A percentile compares a stretch with the other conserved stretches of the same genome.
phyloP scores from a whole-genome alignment of 2,797 vertebrate genomes.

The Galaxias olidus region DNA sequence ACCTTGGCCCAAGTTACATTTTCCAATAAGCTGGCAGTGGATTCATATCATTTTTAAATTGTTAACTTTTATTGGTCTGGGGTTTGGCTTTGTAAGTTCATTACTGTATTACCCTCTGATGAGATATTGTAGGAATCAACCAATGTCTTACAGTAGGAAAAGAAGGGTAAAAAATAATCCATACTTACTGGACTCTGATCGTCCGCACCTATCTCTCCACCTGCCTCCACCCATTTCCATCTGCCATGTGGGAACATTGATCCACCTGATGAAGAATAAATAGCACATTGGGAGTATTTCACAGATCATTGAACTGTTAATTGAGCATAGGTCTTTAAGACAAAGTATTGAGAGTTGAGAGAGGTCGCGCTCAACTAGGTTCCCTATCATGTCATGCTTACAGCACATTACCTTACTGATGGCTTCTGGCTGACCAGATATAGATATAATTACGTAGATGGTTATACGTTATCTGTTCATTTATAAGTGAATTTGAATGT shows the following conservation, averaged over 20 bases:
- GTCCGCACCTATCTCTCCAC: conserved; percentile 40
- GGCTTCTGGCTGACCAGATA: too few relatives aligned
- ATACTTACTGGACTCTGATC: conserved; percentile 46
- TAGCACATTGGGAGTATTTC: conserved; percentile 55
- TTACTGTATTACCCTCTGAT: conserved; percentile 41
- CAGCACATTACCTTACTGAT: too few relatives aligned
- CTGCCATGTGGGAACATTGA: conserved; percentile 55
- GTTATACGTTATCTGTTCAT: too few relatives aligned
- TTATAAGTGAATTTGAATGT: too few relatives aligned
- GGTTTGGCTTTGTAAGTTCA: conserved; percentile 46
- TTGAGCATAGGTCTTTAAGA: conserved; percentile 41
- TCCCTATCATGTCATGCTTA: too few relatives aligned
- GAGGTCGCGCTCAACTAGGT: too few relatives aligned
- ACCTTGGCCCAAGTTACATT: too few relatives aligned
- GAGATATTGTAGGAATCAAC: conserved; percentile 34
- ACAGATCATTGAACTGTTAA: conserved; percentile 51
- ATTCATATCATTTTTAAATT: neutral
- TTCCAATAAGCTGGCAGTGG: neutral
- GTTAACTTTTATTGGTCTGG: conserved; percentile 9
- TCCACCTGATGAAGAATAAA: conserved; percentile 54
- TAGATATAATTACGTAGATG: too few relatives aligned
- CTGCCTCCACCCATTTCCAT: neutral
- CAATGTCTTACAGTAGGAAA: conserved; percentile 53
- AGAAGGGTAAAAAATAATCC: conserved; percentile 43
- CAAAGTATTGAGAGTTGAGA: neutral